Evolutionary conservation across 37 sponge, comb jelly and placozoan species (phyloP).

Genomic region (Tethya wilhelma): DNA sequence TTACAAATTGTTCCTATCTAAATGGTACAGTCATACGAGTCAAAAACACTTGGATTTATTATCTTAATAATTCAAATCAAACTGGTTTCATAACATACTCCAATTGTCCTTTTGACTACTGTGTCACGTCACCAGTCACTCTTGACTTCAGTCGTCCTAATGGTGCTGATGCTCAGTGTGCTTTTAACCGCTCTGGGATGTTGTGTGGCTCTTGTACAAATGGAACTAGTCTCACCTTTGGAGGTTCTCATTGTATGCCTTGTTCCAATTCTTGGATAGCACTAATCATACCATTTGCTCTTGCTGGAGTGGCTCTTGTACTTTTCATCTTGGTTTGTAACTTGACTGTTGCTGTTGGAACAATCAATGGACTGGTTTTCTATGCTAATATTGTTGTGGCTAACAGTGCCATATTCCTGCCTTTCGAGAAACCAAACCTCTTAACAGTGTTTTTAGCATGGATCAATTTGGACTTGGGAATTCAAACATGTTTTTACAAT

Average conservation of each 20-base stretch:
- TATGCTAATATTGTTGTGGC: not conserved
- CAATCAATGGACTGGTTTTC: too few species aligned
- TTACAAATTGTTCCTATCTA: not conserved
- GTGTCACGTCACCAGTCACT: not conserved
- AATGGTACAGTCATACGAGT: not conserved
- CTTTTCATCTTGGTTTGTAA: not conserved
- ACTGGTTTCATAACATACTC: not conserved
- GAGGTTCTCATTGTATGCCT: not conserved
- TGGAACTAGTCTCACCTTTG: not conserved
- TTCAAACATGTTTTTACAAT: not conserved
- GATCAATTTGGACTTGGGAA: not conserved
- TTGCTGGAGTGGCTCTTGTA: not conserved
- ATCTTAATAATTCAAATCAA: not conserved
- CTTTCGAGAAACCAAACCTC: not conserved
- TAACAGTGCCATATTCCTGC: not conserved
- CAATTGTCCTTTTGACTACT: not conserved
- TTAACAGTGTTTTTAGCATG: too few species aligned
- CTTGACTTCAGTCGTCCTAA: not conserved
- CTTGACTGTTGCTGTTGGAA: too few species aligned
- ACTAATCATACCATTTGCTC: too few species aligned
- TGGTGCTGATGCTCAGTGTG: slow-evolving; percentile 1
- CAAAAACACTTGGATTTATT: not conserved
- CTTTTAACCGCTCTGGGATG: too few species aligned
- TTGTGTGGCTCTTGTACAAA: not conserved
- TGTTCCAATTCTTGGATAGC: not conserved